Conservation (phyloP, 92 coral and sea anemone genomes). For the Pocillopora grandis region DNA sequence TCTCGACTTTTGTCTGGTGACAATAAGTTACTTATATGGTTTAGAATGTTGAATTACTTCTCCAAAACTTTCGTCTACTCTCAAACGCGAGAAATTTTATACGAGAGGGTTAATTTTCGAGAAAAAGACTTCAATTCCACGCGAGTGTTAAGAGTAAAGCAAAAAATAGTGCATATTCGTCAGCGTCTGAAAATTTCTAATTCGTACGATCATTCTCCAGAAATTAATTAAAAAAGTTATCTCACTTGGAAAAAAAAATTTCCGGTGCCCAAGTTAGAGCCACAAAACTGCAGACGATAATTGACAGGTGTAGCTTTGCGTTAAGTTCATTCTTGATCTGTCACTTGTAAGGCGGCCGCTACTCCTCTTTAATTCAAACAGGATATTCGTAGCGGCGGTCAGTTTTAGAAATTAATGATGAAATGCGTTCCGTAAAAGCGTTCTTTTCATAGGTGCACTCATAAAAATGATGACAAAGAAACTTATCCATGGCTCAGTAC, state of each 20-base stretch:
- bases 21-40: not conserved
- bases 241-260: too few relatives aligned
- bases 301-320: not conserved
- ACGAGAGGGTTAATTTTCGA: too few relatives aligned
- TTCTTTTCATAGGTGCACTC: too few relatives aligned
- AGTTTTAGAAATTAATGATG: not conserved
- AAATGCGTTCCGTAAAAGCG: not conserved
- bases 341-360: not conserved
- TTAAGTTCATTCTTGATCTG: not conserved
- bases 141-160: too few relatives aligned
- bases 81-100: too few relatives aligned
- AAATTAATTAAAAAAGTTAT: too few relatives aligned
- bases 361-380: not conserved
- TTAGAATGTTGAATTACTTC: not conserved
- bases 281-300: not conserved
- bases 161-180: too few relatives aligned
- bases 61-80: not conserved
- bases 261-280: too few relatives aligned
- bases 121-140: too few relatives aligned
- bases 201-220: too few relatives aligned
- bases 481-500: not conserved
- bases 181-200: too few relatives aligned
- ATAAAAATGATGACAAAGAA: not conserved
- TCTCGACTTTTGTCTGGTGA: not conserved
- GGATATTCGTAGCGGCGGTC: conserved; percentile 27